Base-by-base conservation (phyloP, 2,888 invertebrate species). In the Autographa gamma region DNA sequence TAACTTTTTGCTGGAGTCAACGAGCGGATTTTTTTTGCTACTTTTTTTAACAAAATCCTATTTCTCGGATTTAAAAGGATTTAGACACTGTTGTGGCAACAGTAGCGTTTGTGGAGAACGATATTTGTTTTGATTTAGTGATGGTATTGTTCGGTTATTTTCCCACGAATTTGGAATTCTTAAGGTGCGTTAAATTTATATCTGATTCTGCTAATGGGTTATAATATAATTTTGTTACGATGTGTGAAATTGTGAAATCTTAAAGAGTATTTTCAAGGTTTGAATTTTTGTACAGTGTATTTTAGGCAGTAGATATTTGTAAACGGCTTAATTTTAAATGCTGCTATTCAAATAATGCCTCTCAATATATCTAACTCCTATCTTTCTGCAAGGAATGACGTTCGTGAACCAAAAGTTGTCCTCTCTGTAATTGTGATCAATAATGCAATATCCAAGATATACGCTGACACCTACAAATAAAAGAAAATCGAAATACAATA, bases 31-130 rank as follows among this genome's bases (percentile, higher is more conserved):
- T 92, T 92, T 90, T 88, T 83, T 52, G 69, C 59, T 71, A 1
- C 0, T 82, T 90, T 92, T 93, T 93, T 90, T 89, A 83, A 69
- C 74, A 79, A 93, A 95, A 94, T 93, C 94, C 93, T 91, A 94
- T 95, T 95, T 95, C 92, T 94, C 93, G 94, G 94, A 93, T 95
- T 95, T 94, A 91, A 94, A 93, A 87, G 95, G 95, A 95, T 95
- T 95, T 94, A 90, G 93, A 93, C 91, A 95, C 93, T 95, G 94
- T 95, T 95, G 94, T 93, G 92, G 93, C 93, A 95, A 95, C 95
- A 95, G 95, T 93, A 91, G 92, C 90, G 84, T 89, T 92, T 92
- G 91, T 91, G 86, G 87, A 93, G 91, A 92, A 87, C 86, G 89
- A 90, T 94, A 92, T 93, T 95, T 93, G 93, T 93, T 93, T 92